Conservation (phyloP, 92 coral and sea anemone species). For the Hydrozoanthus gracilis region DNA sequence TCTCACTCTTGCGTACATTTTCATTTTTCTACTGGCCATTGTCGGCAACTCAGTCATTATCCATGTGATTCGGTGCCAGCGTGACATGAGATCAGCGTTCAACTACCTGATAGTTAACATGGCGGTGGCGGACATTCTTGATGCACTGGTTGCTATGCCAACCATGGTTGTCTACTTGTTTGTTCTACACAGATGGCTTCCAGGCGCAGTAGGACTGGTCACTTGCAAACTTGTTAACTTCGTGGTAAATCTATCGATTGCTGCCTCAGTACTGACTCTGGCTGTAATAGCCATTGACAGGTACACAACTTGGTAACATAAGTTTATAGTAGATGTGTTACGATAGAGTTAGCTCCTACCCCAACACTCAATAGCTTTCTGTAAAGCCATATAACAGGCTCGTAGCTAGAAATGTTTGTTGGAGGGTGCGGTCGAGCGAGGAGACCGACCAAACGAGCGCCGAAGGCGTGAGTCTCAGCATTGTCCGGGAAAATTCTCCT, state of each 20-base stretch:
- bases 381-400: no score
- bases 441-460: no score
- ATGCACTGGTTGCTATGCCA: constrained; percentile 24
- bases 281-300: constrained; percentile 29
- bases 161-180: constrained; percentile 8
- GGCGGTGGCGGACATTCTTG: constrained; percentile 32
- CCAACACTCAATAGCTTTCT: no score
- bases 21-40: constrained; percentile 17
- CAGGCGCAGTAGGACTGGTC: constrained; percentile 6
- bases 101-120: constrained; percentile 34
- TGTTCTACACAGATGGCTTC: constrained; percentile 25
- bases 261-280: constrained; percentile 22
- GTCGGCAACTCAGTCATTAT: constrained; percentile 27
- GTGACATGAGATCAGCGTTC: constrained; percentile 30
- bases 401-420: no score
- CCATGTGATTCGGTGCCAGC: constrained; percentile 40
- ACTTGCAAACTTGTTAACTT: constrained; percentile 29
- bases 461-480: no score
- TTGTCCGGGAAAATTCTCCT: no score
- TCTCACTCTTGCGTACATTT: constrained; percentile 2
- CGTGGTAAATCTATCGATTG: constrained; percentile 11
- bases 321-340: no score
- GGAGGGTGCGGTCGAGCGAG: no score
- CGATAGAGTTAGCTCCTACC: no score
- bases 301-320: not conserved